Percentiles rank a stretch among this genome's conserved stretches.
Evolutionary conservation across 2,888 invertebrate genomes (phyloP).

Genomic region (Andrena hattorfiana): DNA sequence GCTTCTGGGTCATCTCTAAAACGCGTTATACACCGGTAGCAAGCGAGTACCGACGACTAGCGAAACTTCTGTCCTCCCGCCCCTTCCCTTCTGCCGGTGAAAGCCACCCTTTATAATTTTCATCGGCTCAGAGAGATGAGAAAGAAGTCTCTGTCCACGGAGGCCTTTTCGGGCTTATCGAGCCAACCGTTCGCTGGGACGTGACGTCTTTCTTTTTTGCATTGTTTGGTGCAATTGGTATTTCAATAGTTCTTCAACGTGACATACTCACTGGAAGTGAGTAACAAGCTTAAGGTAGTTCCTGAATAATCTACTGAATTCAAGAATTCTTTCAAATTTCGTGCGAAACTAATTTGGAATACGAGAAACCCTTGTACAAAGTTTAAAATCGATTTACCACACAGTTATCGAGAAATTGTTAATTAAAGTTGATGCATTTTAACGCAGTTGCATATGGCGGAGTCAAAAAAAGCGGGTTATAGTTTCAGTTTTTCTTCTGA

Average conservation of each 20-base stretch:
- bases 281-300: too few relatives aligned
- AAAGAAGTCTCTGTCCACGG: slow-evolving; percentile 22
- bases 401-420: too few relatives aligned
- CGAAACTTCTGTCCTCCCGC: slow-evolving; percentile 28
- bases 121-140: slow-evolving; percentile 47
- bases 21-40: slow-evolving; percentile 71
- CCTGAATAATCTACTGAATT: too few relatives aligned
- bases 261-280: too few relatives aligned
- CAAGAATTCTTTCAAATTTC: too few relatives aligned
- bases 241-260: neutral
- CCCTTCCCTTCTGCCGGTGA: neutral
- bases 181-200: slow-evolving; percentile 13
- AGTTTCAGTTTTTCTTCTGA: too few relatives aligned
- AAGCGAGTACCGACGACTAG: slow-evolving; percentile 50
- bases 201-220: neutral
- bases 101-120: slow-evolving; percentile 50
- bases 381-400: too few relatives aligned
- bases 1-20: slow-evolving; percentile 73
- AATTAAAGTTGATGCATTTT: too few relatives aligned
- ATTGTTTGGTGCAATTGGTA: slow-evolving; percentile 2
- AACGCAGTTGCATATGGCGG: too few relatives aligned
- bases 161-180: slow-evolving; percentile 6
- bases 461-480: too few relatives aligned
- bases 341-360: too few relatives aligned
- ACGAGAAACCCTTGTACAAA: too few relatives aligned